Conservation (phyloP, 2,888 invertebrate genomes). For the Idaea dimidiata region DNA sequence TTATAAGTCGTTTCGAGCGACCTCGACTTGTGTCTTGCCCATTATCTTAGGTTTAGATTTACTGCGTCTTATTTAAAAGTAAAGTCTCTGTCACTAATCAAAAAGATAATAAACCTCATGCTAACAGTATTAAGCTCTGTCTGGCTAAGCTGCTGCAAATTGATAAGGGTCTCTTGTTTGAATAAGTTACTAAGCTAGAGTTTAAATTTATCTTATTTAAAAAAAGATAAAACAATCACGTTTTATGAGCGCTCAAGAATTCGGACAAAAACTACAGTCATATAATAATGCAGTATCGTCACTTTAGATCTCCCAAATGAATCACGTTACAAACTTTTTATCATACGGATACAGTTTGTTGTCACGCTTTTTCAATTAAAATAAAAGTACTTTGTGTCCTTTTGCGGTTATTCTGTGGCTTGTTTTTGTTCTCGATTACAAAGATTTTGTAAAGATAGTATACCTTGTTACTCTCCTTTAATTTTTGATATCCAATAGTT, state of each 20-base stretch:
- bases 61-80: background rate
- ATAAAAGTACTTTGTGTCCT: background rate
- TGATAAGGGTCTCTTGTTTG: background rate
- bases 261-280: background rate
- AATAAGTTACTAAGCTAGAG: background rate
- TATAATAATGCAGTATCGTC: background rate
- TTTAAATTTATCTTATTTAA: background rate
- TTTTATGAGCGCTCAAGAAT: background rate
- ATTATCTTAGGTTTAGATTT: background rate
- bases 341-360: background rate
- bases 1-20: background rate
- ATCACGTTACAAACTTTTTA: background rate
- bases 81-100: background rate
- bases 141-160: background rate
- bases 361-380: background rate
- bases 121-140: conserved; percentile 1
- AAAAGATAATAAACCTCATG: background rate
- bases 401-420: background rate
- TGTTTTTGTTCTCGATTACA: background rate
- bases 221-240: background rate
- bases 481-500: background rate
- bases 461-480: background rate
- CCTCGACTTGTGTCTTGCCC: background rate
- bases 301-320: background rate
- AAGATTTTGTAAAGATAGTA: background rate